Evolutionary conservation across 2,797 vertebrate species (phyloP), one percentile per base, ranked within the genome.

Genomic region (Diplodus sargus): DNA sequence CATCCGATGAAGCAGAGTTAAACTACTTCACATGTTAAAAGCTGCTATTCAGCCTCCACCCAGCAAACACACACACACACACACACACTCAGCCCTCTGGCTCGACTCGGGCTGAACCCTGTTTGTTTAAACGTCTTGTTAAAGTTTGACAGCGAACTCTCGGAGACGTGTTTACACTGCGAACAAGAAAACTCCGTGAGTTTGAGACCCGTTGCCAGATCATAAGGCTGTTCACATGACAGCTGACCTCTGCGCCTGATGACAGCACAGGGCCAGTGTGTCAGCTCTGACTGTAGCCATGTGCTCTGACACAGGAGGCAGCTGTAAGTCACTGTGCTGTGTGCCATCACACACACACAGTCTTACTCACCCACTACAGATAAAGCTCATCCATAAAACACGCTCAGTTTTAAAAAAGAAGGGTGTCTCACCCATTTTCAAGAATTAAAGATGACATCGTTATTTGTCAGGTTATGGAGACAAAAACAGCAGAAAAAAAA

Each of bases 211-310:
- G 4, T 34, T 84, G 70, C 70, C 17, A 49, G 51, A 56, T 34
- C 34, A 34, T 34, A 23, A 10, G 34, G 34, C 34, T 34, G 7
- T 61, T 72, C 58, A 77, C 59, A 64, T 85, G 85, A 90, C 85
- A 89, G 81, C 77, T 86, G 77, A 59, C 30, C 13, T 54, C 1
- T 61, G 23, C 22, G 76, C 22, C 66, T 73, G 79, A 82, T 92
- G 90, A 91, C 90, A 92, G 77, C 85, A 68, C 62, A 74, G 72
- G 67, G 67, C 49, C 74, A 71, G 81, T 86, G 81, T 86, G 83
- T 82, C 88, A 88, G 79, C 79, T 78, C 85, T 85, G 84, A 89
- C 85, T 86, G 82, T 71, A 70, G 70, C 91, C 92, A 93, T 91
- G 93, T 92, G 90, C 90, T 91, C 54, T 83, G 70, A 84, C 83